phyloP scores from a whole-genome alignment of 2,113 vertebrate species.

The Pelmatolapia mariae region DNA sequence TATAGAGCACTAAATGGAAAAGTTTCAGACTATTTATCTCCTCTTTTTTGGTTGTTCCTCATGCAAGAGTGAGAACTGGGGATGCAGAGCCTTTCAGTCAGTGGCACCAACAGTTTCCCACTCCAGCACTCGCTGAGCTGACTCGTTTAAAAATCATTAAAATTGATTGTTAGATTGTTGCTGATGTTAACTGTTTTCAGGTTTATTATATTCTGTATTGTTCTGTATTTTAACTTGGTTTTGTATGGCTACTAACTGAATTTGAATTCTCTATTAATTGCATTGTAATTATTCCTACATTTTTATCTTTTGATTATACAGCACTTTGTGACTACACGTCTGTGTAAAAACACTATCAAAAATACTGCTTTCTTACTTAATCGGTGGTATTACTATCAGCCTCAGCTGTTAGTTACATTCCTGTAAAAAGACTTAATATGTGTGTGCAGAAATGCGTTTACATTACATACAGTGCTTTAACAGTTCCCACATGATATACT shows the following conservation, averaged over 20 bases:
- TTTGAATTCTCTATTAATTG: neutral
- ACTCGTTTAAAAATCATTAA: neutral
- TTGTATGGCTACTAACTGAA: neutral
- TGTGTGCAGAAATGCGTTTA: neutral
- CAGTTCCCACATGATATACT: neutral
- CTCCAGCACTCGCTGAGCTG: neutral
- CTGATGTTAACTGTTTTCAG: neutral
- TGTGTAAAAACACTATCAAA: neutral
- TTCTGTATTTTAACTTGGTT: neutral
- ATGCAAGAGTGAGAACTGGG: neutral
- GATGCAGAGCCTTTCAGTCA: neutral
- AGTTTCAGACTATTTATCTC: neutral
- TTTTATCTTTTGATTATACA: neutral
- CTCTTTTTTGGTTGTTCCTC: neutral
- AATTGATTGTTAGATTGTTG: neutral
- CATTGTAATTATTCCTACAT: neutral
- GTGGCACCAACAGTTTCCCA: neutral
- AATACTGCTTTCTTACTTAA: neutral
- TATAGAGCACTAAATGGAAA: neutral
- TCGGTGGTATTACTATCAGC: neutral
- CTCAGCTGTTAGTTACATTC: neutral
- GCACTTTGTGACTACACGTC: neutral
- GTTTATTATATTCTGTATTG: neutral
- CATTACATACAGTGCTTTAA: neutral
- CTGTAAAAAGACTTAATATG: neutral